Percentiles rank a stretch among this genome's conserved stretches.
These are phyloP conservation scores for Melanchra persicariae DNA, from an alignment of 2,888 invertebrate genomes.

Conservation along the genomic window DNA sequence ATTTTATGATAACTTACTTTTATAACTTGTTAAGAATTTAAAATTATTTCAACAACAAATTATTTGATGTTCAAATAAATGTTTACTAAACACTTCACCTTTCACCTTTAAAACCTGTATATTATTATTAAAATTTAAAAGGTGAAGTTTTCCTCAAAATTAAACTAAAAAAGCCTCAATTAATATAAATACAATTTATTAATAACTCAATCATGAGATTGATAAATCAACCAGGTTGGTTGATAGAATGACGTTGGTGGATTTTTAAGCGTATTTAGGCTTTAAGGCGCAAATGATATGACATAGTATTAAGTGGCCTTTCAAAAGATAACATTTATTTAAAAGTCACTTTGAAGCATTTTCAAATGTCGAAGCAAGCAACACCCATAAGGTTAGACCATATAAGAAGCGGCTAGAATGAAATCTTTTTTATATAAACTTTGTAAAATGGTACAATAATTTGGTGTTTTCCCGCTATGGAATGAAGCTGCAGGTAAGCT, in stretches of 20 bases:
- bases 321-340: not conserved
- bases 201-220: slow-evolving; percentile 9
- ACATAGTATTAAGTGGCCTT: not conserved
- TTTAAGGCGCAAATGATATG: slow-evolving; percentile 22
- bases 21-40: slow-evolving; percentile 6
- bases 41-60: slow-evolving; percentile 15
- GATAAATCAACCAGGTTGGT: slow-evolving; percentile 9
- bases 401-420: not conserved
- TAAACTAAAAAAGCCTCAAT: slow-evolving; percentile 53
- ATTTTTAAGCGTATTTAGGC: slow-evolving; percentile 38
- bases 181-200: slow-evolving; percentile 12
- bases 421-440: not conserved
- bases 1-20: slow-evolving; percentile 25
- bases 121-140: slow-evolving; percentile 1
- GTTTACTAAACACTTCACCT: slow-evolving; percentile 10
- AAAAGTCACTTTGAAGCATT: slow-evolving; percentile 6
- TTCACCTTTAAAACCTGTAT: no score
- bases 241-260: slow-evolving; percentile 8
- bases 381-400: not conserved
- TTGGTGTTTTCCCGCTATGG: not conserved
- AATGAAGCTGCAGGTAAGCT: not conserved
- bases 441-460: not conserved
- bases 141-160: slow-evolving; percentile 16
- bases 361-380: not conserved
- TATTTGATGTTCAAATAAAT: slow-evolving; percentile 13